Percentiles rank a stretch among this genome's conserved stretches.
Evolutionary conservation across 2,113 vertebrate species (phyloP).

Genomic region (Dromas ardeola): DNA sequence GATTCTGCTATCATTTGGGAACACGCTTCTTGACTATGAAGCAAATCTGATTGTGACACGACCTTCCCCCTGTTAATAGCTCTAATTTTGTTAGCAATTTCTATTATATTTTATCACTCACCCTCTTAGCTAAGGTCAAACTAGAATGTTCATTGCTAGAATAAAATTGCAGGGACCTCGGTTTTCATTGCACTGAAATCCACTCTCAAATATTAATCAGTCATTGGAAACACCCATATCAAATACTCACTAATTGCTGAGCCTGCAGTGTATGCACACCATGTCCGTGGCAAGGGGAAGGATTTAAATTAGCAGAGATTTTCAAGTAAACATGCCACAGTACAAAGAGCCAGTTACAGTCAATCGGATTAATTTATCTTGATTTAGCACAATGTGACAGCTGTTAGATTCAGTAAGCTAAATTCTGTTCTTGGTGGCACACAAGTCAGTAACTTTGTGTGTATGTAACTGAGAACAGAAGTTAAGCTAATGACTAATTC

Average conservation of each 20-base stretch:
- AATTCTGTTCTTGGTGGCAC: constrained; percentile 13
- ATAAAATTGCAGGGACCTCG: background rate
- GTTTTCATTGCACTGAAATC: background rate
- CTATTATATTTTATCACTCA: background rate
- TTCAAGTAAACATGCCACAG: constrained; percentile 25
- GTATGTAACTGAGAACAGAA: constrained; percentile 35
- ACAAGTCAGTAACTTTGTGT: constrained; percentile 19
- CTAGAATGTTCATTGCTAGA: background rate
- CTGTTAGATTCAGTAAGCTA: constrained; percentile 41
- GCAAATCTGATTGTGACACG: background rate
- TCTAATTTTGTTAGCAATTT: background rate
- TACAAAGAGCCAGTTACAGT: constrained; percentile 33
- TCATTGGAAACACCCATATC: background rate
- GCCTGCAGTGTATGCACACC: background rate
- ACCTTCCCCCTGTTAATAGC: background rate
- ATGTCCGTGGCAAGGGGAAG: background rate
- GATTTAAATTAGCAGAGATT: constrained; percentile 5
- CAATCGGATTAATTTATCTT: constrained; percentile 50
- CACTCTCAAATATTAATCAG: background rate
- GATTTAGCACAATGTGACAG: constrained; percentile 49
- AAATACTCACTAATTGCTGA: background rate
- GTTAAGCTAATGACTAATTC: constrained; percentile 39
- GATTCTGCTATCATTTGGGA: background rate
- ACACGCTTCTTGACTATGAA: background rate
- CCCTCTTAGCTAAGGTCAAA: background rate